Evolutionary conservation across 2,113 vertebrate species (phyloP).

Genomic region (Isichthys henryi): DNA sequence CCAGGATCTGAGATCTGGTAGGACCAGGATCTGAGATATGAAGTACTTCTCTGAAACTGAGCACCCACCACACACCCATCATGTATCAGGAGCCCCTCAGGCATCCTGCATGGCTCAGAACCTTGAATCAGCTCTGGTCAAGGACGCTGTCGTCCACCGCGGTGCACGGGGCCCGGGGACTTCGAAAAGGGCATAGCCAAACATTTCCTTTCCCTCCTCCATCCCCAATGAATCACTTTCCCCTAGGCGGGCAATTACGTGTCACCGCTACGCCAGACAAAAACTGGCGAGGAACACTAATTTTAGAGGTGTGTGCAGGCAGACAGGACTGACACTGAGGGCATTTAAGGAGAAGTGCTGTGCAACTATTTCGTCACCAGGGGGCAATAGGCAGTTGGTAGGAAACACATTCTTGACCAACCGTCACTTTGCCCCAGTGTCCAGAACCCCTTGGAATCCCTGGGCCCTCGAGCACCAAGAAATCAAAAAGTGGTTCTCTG

Average conservation of each 20-base stretch:
- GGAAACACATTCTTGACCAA: not conserved
- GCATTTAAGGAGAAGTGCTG: not conserved
- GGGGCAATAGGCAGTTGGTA: not conserved
- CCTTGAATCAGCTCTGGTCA: slow-evolving; percentile 4
- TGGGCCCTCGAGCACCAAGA: not conserved
- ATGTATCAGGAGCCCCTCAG: not conserved
- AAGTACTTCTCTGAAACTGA: not conserved
- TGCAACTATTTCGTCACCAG: not conserved
- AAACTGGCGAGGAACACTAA: not conserved
- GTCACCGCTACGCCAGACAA: not conserved
- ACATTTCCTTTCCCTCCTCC: not conserved
- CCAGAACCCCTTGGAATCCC: not conserved
- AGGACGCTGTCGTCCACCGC: not conserved
- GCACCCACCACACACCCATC: not conserved
- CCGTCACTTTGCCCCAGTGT: not conserved
- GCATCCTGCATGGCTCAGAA: not conserved
- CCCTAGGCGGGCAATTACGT: not conserved
- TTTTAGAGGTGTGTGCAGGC: not conserved
- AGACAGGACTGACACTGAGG: not conserved
- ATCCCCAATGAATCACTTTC: slow-evolving; percentile 6
- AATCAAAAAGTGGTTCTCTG: not conserved
- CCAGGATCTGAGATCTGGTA: not conserved
- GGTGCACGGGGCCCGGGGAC: not conserved
- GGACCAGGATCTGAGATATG: not conserved
- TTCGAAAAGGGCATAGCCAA: not conserved